Percentiles rank a stretch among this genome's conserved stretches.
phyloP scores from a whole-genome alignment of 2,888 invertebrate species.

The Sycophila texana region DNA sequence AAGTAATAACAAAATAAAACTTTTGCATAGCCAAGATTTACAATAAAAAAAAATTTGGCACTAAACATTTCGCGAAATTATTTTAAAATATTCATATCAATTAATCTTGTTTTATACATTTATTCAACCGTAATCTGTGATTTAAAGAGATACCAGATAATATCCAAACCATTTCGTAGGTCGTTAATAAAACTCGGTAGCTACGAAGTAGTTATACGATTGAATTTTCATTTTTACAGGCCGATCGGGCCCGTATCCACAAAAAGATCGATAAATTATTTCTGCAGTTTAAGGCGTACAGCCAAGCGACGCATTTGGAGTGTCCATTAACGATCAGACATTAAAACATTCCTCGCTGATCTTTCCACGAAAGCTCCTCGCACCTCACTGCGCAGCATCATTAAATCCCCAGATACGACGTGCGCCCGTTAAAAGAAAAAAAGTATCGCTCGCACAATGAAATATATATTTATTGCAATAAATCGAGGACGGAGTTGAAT shows the following conservation, averaged over 20 bases:
- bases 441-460: background rate
- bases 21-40: too few relatives aligned
- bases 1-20: too few relatives aligned
- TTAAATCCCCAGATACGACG: slow-evolving; percentile 24
- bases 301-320: background rate
- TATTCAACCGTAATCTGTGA: too few relatives aligned
- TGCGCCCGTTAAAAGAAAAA: background rate
- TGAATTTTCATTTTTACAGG: too few relatives aligned
- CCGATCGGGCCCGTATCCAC: background rate
- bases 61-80: background rate
- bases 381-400: slow-evolving; percentile 1
- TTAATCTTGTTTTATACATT: background rate
- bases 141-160: too few relatives aligned
- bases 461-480: slow-evolving; percentile 9
- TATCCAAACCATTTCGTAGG: too few relatives aligned
- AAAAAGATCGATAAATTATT: slow-evolving; percentile 4
- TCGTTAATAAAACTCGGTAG: background rate
- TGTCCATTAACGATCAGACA: slow-evolving; percentile 24
- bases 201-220: background rate
- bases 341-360: background rate
- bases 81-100: background rate
- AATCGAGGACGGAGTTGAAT: background rate
- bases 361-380: slow-evolving; percentile 1
- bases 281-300: background rate
- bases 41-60: background rate